A percentile compares a stretch with the other conserved stretches of the same genome.
Evolutionary conservation across 2,797 vertebrate species (phyloP).

Genomic region (Carapus acus): DNA sequence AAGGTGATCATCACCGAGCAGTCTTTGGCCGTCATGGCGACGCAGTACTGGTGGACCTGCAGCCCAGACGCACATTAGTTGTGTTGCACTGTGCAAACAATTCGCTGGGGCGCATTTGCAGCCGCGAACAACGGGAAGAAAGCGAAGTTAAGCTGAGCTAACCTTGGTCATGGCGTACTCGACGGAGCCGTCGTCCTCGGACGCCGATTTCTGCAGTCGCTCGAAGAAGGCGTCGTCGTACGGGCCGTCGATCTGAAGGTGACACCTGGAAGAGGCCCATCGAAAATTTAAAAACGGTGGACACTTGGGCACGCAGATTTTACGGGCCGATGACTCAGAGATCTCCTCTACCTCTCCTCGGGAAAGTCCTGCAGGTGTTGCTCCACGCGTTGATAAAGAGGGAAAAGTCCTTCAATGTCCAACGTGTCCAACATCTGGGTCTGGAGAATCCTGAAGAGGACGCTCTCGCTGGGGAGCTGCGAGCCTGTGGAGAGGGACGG

Average conservation of each 20-base stretch:
- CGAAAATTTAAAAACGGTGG: too few species aligned
- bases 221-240: conserved; percentile 87
- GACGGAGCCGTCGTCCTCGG: conserved; percentile 86
- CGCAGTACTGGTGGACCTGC: conserved; percentile 93
- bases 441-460: conserved; percentile 88
- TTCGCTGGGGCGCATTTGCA: too few species aligned
- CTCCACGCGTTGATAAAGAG: conserved; percentile 85
- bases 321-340: too few species aligned
- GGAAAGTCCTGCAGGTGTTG: conserved; percentile 89
- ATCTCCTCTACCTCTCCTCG: conserved; percentile 79
- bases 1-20: conserved; percentile 94
- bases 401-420: conserved; percentile 93
- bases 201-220: conserved; percentile 82
- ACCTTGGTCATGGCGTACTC: conserved; percentile 89
- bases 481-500: conserved; percentile 69
- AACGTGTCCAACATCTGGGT: conserved; percentile 93
- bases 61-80: conserved; percentile 4
- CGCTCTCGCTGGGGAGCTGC: conserved; percentile 83
- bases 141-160: conserved; percentile 4
- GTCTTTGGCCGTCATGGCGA: conserved; percentile 96
- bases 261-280: conserved; percentile 65
- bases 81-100: too few species aligned
- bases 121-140: too few species aligned
- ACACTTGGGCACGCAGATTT: too few species aligned
- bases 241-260: conserved; percentile 88